Conservation (phyloP, 2,888 invertebrate species). For the Melinopterus prodromus region DNA sequence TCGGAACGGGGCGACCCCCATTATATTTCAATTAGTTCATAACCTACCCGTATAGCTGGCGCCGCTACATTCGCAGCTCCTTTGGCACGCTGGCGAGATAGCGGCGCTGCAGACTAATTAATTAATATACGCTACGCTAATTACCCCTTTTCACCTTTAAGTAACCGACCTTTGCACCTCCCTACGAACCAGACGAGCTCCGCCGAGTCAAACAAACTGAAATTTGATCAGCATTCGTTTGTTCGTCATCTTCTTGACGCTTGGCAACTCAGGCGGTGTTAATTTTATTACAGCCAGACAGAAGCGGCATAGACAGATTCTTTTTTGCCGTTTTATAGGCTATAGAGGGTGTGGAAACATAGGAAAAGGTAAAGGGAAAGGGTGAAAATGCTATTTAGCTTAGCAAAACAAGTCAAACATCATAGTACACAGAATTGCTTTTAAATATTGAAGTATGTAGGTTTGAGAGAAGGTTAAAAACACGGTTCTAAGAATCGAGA, state of each 20-base stretch:
- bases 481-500: too few species aligned
- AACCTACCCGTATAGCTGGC: not conserved
- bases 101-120: conserved; percentile 38
- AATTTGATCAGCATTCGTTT: conserved; percentile 9
- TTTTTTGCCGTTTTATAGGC: too few species aligned
- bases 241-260: not conserved
- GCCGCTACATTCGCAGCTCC: not conserved
- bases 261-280: not conserved
- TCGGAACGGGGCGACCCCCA: not conserved
- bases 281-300: too few species aligned
- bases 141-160: conserved; percentile 40
- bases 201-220: conserved; percentile 13
- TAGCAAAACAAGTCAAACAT: too few species aligned
- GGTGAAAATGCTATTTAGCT: too few species aligned
- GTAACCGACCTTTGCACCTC: conserved; percentile 15
- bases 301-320: too few species aligned
- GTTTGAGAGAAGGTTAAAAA: too few species aligned
- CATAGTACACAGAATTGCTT: too few species aligned
- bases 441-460: too few species aligned
- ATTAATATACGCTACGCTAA: conserved; percentile 45
- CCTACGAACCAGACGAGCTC: not conserved
- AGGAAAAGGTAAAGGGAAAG: too few species aligned
- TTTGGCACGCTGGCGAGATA: conserved; percentile 10
- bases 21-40: conserved; percentile 4
- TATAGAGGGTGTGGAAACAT: too few species aligned